These are phyloP conservation scores for Xenopus laevis DNA, from an alignment of 2,113 vertebrate genomes.

Conservation along the genomic window DNA sequence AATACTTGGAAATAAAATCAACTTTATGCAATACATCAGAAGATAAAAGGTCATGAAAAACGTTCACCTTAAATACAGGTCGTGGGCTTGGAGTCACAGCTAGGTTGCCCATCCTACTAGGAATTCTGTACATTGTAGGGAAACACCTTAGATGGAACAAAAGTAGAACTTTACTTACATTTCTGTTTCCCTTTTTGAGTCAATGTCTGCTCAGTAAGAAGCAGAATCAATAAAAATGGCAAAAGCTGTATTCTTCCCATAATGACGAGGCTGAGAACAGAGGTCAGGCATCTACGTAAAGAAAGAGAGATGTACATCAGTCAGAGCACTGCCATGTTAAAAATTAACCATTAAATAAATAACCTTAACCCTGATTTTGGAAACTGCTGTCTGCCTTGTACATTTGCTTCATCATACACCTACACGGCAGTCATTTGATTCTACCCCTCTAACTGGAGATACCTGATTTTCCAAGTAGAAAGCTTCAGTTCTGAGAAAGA, in stretches of 20 bases:
- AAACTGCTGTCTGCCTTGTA: constrained; percentile 22
- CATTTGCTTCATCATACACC: not conserved
- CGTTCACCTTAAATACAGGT: too few species aligned
- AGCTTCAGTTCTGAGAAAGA: constrained; percentile 14
- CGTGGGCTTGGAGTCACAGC: too few species aligned
- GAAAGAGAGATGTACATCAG: constrained; percentile 46
- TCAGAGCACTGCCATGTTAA: constrained; percentile 58
- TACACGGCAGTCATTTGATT: not conserved
- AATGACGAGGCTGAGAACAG: constrained; percentile 14
- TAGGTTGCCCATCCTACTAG: too few species aligned
- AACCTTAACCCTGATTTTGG: constrained; percentile 36
- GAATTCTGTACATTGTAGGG: too few species aligned
- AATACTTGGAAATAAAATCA: too few species aligned
- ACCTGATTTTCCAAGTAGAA: constrained; percentile 38
- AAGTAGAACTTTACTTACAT: constrained; percentile 58
- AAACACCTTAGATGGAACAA: too few species aligned
- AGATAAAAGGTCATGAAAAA: too few species aligned
- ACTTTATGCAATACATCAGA: too few species aligned
- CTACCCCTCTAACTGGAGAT: constrained; percentile 32
- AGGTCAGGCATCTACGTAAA: constrained; percentile 45
- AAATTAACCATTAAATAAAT: constrained; percentile 62
- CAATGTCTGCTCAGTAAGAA: constrained; percentile 45
- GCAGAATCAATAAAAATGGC: constrained; percentile 54
- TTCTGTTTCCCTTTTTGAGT: constrained; percentile 48
- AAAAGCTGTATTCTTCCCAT: constrained; percentile 55